Evolutionary conservation across 2,888 invertebrate species (phyloP), one percentile per base, ranked within the genome.

Genomic region (Subacronicta megacephala): DNA sequence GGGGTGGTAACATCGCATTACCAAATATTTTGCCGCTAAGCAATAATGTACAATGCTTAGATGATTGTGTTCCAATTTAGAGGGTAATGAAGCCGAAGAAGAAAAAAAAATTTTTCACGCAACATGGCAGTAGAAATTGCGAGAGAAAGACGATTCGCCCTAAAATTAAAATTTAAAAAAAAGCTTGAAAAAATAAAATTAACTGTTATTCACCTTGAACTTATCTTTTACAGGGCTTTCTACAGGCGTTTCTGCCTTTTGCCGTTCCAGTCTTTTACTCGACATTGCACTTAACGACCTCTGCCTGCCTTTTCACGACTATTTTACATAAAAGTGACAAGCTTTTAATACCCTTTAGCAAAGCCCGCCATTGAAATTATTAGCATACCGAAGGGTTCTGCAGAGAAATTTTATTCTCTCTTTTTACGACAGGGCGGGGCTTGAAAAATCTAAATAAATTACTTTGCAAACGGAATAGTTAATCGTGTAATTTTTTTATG

Each of bases 321-420:
- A 43, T 63, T 52, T 18, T 40, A 52, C 52, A 57, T 60, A 42
- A 70, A 70, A 61, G 37, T 41, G 50, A 56, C 54, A 56, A 57
- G 51, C 54, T 53, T 64, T 62, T 64, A 64, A 67, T 62, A 50
- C 35, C 15, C 7, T 18, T 40, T 31, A 17, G 29, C 23, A 31
- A 55, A 54, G 49, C 23, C 45, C 9, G 29, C 37, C 52, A 57
- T 56, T 59, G 56, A 67, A 61, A 58, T 67, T 53, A 75, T 72
- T 63, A 56, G 55, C 60, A 63, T 67, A 50, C 50, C 29, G 43
- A 51, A 46, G 52, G 55, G 53, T 36, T 43, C 18, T 9, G 13
- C 13, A 12, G 9, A 41, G 47, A 55, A 52, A 63, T 54, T 54
- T 67, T 56, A 66, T 60, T 45, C 17, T 9, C 38, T 12, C 33